phyloP scores from a whole-genome alignment of 1,140 invertebrate species.

The Brachionus sp. region DNA sequence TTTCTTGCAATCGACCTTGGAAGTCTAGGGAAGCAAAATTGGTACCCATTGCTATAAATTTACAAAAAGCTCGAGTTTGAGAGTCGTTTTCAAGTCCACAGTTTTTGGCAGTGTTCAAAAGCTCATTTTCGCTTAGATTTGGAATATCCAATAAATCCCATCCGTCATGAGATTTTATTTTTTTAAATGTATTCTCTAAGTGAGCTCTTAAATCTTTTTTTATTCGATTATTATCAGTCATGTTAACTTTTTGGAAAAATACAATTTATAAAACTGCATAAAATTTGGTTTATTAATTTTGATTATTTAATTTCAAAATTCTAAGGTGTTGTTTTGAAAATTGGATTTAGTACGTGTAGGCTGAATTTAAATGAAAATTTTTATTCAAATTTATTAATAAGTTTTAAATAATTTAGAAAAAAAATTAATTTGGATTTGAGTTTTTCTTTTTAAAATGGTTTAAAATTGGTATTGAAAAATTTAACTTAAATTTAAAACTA shows the following conservation, averaged over 20 bases:
- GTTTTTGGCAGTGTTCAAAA: background rate
- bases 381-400: too few species aligned
- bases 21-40: conserved; percentile 39
- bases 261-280: background rate
- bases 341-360: too few species aligned
- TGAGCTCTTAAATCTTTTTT: conserved; percentile 17
- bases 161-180: background rate
- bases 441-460: too few species aligned
- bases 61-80: conserved; percentile 31
- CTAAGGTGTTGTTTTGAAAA: background rate
- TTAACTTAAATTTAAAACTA: too few species aligned
- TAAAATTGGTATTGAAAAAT: too few species aligned
- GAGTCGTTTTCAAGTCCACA: conserved; percentile 39
- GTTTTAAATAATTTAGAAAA: too few species aligned
- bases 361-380: too few species aligned
- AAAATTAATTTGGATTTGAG: too few species aligned
- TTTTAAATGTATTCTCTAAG: conserved; percentile 17
- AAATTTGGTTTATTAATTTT: background rate
- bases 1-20: background rate
- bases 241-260: background rate
- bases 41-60: conserved; percentile 34
- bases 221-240: background rate
- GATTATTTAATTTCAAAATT: background rate
- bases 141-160: conserved; percentile 4
- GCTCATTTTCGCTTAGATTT: conserved; percentile 25